phyloP scores from a whole-genome alignment of 2,888 invertebrate species.

The Caenorhabditis sp. region DNA sequence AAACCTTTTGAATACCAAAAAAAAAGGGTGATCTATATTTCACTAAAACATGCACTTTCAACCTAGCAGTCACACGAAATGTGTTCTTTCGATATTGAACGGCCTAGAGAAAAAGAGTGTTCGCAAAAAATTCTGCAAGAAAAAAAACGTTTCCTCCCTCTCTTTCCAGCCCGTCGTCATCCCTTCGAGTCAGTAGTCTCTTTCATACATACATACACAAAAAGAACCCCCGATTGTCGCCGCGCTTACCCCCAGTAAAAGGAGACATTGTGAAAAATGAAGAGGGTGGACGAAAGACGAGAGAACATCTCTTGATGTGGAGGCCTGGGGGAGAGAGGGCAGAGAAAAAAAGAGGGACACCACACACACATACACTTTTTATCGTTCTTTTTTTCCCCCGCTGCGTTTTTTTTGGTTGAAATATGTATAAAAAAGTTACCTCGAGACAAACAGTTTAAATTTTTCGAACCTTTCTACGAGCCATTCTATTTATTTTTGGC shows the following conservation, averaged over 20 bases:
- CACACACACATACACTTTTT: constrained; percentile 7
- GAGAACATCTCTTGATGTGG: background rate
- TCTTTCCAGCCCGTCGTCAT: background rate
- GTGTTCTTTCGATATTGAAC: background rate
- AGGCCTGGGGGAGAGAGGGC: constrained; percentile 2
- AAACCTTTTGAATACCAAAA: too few species aligned
- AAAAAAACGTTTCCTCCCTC: background rate
- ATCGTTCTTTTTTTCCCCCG: constrained; percentile 4
- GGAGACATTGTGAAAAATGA: background rate
- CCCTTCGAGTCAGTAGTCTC: background rate
- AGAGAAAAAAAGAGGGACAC: background rate
- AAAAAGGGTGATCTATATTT: background rate
- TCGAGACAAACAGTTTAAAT: background rate
- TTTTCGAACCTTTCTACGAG: background rate
- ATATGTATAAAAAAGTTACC: background rate
- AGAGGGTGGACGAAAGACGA: background rate
- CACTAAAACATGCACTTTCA: background rate
- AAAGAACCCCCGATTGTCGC: background rate
- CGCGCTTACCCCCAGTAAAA: background rate
- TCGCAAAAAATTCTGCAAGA: background rate
- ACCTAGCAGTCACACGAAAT: background rate
- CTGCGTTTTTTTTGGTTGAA: constrained; percentile 2
- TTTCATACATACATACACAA: background rate
- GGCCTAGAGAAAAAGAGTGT: background rate
- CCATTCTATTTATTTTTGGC: too few species aligned